Percentiles rank a stretch among this genome's conserved stretches.
These are phyloP conservation scores for Meganola albula DNA, from an alignment of 2,888 invertebrate species.

Conservation along the genomic window DNA sequence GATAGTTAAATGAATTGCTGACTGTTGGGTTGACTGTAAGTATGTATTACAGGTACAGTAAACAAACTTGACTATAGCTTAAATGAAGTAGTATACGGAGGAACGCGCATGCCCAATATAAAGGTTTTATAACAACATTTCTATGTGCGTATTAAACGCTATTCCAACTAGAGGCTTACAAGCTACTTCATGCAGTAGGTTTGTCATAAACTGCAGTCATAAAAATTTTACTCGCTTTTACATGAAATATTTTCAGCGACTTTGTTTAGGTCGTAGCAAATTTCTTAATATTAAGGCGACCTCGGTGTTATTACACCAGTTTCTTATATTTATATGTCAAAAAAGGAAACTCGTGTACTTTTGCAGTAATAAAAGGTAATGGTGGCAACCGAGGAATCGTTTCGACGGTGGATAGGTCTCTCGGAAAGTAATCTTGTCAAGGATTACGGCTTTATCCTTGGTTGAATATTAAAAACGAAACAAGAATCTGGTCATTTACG, in stretches of 20 bases:
- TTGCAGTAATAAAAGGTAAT: constrained; percentile 62
- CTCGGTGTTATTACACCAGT: constrained; percentile 47
- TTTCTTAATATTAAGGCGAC: constrained; percentile 40
- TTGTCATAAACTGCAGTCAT: too few species aligned
- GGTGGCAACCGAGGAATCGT: constrained; percentile 47
- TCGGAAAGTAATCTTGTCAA: constrained; percentile 48
- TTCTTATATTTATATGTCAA: constrained; percentile 55
- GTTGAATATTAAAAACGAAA: constrained; percentile 44
- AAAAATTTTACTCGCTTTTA: constrained; percentile 32
- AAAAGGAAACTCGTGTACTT: constrained; percentile 65
- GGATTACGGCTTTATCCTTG: constrained; percentile 48
- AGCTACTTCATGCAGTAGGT: constrained; percentile 11
- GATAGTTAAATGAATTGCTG: constrained; percentile 29
- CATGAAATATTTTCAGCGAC: constrained; percentile 32
- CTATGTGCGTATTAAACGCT: too few species aligned
- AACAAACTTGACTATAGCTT: too few species aligned
- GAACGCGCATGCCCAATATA: too few species aligned
- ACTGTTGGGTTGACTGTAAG: too few species aligned
- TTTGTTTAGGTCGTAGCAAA: constrained; percentile 30
- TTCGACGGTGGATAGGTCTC: constrained; percentile 47
- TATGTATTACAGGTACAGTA: too few species aligned
- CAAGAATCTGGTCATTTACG: constrained; percentile 40
- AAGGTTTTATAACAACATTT: constrained; percentile 23
- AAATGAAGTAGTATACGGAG: too few species aligned
- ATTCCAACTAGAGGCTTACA: too few species aligned